These are phyloP conservation scores for Caenorhabditis elegans DNA, from an alignment of 1,140 invertebrate genomes.

Conservation along the genomic window DNA sequence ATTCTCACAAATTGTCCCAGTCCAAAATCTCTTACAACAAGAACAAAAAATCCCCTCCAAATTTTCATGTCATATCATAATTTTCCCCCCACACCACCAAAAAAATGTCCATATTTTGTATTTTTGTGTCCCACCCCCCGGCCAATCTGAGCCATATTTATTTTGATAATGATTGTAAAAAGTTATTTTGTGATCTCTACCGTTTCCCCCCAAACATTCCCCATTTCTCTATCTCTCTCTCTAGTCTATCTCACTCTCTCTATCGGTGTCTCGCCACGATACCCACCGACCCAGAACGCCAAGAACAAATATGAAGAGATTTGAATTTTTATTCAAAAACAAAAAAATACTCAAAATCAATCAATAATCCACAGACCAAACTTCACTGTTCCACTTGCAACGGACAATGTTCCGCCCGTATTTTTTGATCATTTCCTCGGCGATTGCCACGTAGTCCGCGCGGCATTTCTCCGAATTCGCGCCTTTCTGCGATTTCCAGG, in stretches of 20 bases:
- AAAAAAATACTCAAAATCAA: neutral
- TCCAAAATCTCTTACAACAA: too few relatives aligned
- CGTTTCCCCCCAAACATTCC: neutral
- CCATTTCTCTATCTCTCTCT: too few relatives aligned
- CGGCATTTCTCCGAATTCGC: slow-evolving; percentile 20
- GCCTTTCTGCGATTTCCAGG: slow-evolving; percentile 42
- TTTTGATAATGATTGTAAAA: slow-evolving; percentile 33
- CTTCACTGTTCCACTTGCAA: slow-evolving; percentile 50
- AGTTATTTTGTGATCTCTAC: slow-evolving; percentile 13
- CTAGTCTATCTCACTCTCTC: slow-evolving; percentile 5
- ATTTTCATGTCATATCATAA: too few relatives aligned
- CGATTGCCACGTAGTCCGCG: slow-evolving; percentile 38
- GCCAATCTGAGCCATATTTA: neutral
- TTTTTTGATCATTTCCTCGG: slow-evolving; percentile 49
- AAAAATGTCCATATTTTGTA: neutral
- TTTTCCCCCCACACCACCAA: neutral
- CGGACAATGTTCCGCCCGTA: slow-evolving; percentile 47
- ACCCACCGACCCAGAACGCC: too few relatives aligned
- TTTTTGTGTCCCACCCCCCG: too few relatives aligned
- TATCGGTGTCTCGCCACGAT: too few relatives aligned
- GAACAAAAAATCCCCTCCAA: too few relatives aligned
- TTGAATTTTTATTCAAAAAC: neutral
- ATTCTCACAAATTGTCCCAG: neutral
- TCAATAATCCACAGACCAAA: slow-evolving; percentile 52
- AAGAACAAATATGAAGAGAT: neutral